Conservation (phyloP, 2,888 invertebrate species). For the Julus scanicus region DNA sequence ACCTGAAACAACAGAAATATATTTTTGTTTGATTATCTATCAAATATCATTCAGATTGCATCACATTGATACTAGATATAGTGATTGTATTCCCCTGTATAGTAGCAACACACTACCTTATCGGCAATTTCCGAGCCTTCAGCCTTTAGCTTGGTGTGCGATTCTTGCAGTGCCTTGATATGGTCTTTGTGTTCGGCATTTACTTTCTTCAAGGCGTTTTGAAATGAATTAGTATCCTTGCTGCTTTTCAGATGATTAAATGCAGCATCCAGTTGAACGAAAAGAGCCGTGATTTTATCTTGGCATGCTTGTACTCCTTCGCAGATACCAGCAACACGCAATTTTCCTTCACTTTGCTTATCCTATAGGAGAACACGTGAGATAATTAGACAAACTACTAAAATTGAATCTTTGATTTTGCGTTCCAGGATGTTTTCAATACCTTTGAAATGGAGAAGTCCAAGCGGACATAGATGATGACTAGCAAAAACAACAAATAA, state of each 20-base stretch:
- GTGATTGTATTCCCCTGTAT: neutral
- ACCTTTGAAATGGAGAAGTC: slow-evolving; percentile 87
- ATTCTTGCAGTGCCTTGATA: slow-evolving; percentile 69
- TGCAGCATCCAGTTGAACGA: slow-evolving; percentile 73
- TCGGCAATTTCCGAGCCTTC: slow-evolving; percentile 74
- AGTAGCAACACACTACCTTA: slow-evolving; percentile 66
- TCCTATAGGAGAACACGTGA: slow-evolving; percentile 65
- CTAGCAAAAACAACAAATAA: slow-evolving; percentile 87
- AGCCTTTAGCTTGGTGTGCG: slow-evolving; percentile 70
- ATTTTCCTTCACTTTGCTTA: slow-evolving; percentile 69
- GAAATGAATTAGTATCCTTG: slow-evolving; percentile 70
- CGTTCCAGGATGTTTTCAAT: neutral
- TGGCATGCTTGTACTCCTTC: slow-evolving; percentile 73
- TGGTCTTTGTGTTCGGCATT: slow-evolving; percentile 73
- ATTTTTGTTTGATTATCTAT: neutral
- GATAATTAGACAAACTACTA: neutral
- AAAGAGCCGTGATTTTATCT: slow-evolving; percentile 72
- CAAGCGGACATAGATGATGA: slow-evolving; percentile 92
- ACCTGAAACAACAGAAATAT: slow-evolving; percentile 63
- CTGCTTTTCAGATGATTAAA: slow-evolving; percentile 72
- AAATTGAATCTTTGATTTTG: no score
- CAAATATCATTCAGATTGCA: no score
- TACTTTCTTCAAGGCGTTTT: slow-evolving; percentile 70
- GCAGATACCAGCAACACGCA: slow-evolving; percentile 67
- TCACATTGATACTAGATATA: no score